Percentiles rank a stretch among this genome's conserved stretches.
Evolutionary conservation across 2,888 invertebrate species (phyloP).

Genomic region (Neoascia interrupta): DNA sequence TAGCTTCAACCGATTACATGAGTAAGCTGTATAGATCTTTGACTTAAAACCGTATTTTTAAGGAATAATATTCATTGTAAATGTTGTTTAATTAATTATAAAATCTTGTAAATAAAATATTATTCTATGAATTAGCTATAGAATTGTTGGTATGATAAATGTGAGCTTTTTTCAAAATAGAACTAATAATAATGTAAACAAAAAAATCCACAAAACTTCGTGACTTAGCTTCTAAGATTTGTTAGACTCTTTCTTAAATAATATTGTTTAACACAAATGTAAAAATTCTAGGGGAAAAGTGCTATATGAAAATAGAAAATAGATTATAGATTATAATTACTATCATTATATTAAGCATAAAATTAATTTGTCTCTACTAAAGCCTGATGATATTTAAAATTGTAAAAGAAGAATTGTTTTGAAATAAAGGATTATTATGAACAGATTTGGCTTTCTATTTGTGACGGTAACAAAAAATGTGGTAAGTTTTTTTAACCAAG

Average conservation of each 20-base stretch:
- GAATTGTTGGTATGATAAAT: not conserved
- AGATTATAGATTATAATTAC: not conserved
- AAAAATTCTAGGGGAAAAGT: constrained; percentile 22
- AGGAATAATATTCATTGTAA: not conserved
- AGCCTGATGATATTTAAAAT: constrained; percentile 42
- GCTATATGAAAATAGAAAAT: not conserved
- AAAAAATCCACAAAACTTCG: constrained; percentile 2
- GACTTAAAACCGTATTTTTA: too few relatives aligned
- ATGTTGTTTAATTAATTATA: not conserved
- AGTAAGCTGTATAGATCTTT: too few relatives aligned
- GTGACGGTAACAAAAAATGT: too few relatives aligned
- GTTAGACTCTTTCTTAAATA: constrained; percentile 12
- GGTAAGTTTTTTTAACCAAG: too few relatives aligned
- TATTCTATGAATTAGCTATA: constrained; percentile 26
- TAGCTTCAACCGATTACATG: too few relatives aligned
- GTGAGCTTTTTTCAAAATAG: not conserved
- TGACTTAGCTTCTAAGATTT: constrained; percentile 11
- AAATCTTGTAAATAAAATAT: constrained; percentile 2
- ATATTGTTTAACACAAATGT: constrained; percentile 12
- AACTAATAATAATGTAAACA: not conserved
- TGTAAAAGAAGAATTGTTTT: too few relatives aligned
- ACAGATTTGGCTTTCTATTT: too few relatives aligned
- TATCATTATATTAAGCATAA: not conserved
- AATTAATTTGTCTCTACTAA: constrained; percentile 18
- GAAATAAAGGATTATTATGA: too few relatives aligned